Conservation (phyloP, 2,113 vertebrate genomes). For the Aptenodytes patagonicus region DNA sequence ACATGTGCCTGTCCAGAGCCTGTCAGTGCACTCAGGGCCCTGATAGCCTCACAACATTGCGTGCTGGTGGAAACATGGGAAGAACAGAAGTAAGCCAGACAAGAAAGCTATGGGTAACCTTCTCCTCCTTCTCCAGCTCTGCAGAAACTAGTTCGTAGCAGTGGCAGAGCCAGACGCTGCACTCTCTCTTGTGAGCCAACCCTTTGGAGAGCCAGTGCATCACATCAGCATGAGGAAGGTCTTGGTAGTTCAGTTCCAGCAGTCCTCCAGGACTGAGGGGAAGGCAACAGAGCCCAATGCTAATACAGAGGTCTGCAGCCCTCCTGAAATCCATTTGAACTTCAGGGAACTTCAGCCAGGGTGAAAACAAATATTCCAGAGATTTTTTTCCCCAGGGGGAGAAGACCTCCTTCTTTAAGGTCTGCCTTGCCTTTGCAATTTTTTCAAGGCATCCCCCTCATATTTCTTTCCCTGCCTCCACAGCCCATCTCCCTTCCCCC, state of each 20-base stretch:
- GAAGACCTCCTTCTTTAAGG: neutral
- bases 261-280: neutral
- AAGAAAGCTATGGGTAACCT: neutral
- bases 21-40: no score
- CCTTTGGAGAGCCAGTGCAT: neutral
- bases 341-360: neutral
- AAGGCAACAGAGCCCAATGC: neutral
- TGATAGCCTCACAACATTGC: neutral
- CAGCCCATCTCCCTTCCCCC: neutral
- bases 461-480: neutral
- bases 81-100: neutral
- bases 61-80: neutral
- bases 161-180: neutral
- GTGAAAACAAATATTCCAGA: neutral
- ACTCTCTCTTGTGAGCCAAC: neutral
- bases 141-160: neutral
- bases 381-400: neutral
- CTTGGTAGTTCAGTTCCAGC: neutral
- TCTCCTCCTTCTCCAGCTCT: neutral
- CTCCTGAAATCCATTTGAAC: neutral
- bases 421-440: neutral
- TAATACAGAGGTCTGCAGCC: neutral
- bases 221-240: accelerated
- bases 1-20: neutral
- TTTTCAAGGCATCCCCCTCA: neutral